Conservation (phyloP, 1,140 invertebrate species). For the Lepidurus apus region DNA sequence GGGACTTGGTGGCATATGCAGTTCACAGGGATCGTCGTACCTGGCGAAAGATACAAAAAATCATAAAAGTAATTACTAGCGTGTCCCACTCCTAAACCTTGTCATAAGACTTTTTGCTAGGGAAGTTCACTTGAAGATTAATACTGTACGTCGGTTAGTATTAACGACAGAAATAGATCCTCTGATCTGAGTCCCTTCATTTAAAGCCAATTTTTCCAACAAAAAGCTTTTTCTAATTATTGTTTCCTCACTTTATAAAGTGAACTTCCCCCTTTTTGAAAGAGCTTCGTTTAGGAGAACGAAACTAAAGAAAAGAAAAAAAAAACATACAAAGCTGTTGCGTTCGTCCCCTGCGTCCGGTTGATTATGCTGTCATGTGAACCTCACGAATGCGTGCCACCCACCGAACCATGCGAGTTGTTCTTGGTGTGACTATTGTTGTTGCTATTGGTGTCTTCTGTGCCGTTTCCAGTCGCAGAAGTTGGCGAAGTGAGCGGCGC, state of each 20-base stretch:
- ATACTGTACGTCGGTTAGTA: no score
- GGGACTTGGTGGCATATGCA: not conserved
- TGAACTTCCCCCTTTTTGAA: no score
- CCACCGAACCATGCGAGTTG: conserved; percentile 28
- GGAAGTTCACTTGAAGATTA: no score
- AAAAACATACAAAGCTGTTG: not conserved
- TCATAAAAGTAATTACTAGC: not conserved
- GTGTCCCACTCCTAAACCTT: not conserved
- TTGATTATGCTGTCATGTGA: conserved; percentile 14
- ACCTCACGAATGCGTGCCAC: conserved; percentile 18
- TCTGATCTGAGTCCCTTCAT: no score
- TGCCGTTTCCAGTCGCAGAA: not conserved
- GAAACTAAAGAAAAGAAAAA: no score
- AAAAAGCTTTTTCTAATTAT: no score
- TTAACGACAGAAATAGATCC: no score
- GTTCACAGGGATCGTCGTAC: not conserved
- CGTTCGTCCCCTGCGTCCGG: not conserved
- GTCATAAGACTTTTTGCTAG: no score
- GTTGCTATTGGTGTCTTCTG: not conserved
- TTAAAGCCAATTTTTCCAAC: no score
- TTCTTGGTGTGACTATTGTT: conserved; percentile 21
- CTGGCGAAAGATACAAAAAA: not conserved
- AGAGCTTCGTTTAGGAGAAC: no score
- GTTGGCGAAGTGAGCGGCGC: conserved; percentile 25
- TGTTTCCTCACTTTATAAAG: no score